Percentiles rank a stretch among this genome's conserved stretches.
phyloP scores from a whole-genome alignment of 2,797 vertebrate species.

The Tenualosa ilisha region DNA sequence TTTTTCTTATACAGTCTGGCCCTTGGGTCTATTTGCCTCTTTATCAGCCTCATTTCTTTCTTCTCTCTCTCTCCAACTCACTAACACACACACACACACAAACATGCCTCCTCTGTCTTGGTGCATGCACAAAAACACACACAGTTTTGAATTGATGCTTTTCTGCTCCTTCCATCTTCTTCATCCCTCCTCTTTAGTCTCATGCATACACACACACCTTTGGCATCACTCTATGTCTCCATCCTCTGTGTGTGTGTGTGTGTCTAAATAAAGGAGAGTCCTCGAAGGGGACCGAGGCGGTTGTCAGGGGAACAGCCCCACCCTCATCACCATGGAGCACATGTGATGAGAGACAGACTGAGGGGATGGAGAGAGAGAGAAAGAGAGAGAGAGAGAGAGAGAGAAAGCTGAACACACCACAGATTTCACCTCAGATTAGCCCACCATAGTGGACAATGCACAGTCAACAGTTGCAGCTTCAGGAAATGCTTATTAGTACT shows the following conservation, averaged over 20 bases:
- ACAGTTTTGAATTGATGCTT: background rate
- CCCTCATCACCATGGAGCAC: slow-evolving; percentile 19
- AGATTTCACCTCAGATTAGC: background rate
- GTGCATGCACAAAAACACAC: background rate
- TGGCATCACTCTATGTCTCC: background rate
- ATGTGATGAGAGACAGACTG: background rate
- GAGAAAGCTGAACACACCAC: background rate
- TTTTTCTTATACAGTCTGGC: background rate
- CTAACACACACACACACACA: background rate
- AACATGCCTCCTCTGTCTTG: background rate
- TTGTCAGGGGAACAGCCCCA: slow-evolving; percentile 33
- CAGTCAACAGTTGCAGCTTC: background rate
- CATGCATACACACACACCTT: background rate
- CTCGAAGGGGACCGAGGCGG: background rate
- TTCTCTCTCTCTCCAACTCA: no score
- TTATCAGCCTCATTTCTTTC: background rate
- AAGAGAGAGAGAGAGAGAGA: background rate
- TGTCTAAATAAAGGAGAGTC: background rate
- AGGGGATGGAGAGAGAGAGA: background rate
- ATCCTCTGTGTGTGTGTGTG: slow-evolving; percentile 1
- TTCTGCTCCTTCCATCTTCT: background rate
- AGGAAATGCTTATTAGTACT: background rate
- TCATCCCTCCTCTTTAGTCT: background rate
- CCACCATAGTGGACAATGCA: background rate
- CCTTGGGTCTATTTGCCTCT: background rate